Conservation (phyloP, 1,140 invertebrate species). For the Megalonaias nervosa region DNA sequence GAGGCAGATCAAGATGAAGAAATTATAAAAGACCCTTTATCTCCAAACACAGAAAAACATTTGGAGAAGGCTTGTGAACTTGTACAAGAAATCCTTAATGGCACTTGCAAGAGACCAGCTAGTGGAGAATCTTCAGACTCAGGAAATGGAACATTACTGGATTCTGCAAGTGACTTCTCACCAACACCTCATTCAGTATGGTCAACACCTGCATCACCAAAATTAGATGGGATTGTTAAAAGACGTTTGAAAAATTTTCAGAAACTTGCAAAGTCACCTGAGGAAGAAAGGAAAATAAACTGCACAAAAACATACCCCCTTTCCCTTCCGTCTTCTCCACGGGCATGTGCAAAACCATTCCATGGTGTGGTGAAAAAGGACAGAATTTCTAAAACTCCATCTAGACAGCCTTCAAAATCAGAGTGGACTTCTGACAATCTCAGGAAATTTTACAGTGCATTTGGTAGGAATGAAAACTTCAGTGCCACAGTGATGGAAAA, state of each 20-base stretch:
- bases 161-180: constrained; percentile 36
- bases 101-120: constrained; percentile 9
- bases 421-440: constrained; percentile 2
- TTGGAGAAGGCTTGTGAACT: constrained; percentile 24
- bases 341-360: constrained; percentile 11
- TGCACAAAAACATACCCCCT: constrained; percentile 10
- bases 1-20: constrained; percentile 4
- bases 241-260: constrained; percentile 29
- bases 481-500: constrained; percentile 31
- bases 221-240: constrained; percentile 33
- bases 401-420: too few relatives aligned
- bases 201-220: constrained; percentile 35
- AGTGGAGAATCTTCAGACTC: constrained; percentile 31
- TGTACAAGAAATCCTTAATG: constrained; percentile 27
- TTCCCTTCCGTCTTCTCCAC: constrained; percentile 5
- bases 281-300: constrained; percentile 21
- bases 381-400: too few relatives aligned
- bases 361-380: constrained; percentile 14
- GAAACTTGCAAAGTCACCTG: constrained; percentile 3
- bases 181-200: constrained; percentile 23
- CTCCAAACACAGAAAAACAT: constrained; percentile 23
- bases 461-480: constrained; percentile 26
- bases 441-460: constrained; percentile 23
- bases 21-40: constrained; percentile 18
- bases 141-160: constrained; percentile 28